These are phyloP conservation scores for Carassius gibelio DNA, from an alignment of 2,113 vertebrate genomes.

Conservation along the genomic window DNA sequence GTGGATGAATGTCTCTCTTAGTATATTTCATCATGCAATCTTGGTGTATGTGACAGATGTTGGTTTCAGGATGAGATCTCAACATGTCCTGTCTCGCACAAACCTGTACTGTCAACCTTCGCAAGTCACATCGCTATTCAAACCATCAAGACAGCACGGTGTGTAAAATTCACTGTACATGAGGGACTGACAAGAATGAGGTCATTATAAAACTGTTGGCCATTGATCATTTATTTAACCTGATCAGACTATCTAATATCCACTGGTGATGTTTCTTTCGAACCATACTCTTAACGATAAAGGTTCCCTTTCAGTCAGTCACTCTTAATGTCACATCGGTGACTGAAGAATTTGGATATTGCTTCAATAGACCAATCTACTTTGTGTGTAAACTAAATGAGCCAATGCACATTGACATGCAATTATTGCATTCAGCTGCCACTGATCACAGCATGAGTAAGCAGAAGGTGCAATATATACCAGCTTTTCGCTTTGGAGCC, in stretches of 20 bases:
- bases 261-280: neutral
- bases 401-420: too few relatives aligned
- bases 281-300: neutral
- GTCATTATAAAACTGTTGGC: neutral
- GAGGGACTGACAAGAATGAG: neutral
- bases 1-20: conserved; percentile 55
- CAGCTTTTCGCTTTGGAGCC: too few relatives aligned
- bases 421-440: too few relatives aligned
- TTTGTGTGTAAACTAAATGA: too few relatives aligned
- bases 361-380: too few relatives aligned
- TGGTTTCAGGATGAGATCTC: conserved; percentile 1
- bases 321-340: too few relatives aligned
- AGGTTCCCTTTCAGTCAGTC: too few relatives aligned
- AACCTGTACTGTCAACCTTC: neutral
- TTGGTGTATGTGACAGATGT: conserved; percentile 39
- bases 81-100: neutral
- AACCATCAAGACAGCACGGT: neutral
- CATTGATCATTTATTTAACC: neutral
- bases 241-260: neutral
- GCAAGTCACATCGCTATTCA: neutral
- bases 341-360: too few relatives aligned
- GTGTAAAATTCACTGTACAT: neutral
- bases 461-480: too few relatives aligned
- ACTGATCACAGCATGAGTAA: too few relatives aligned
- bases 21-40: conserved; percentile 52